Evolutionary conservation across 2,113 vertebrate species (phyloP).

Genomic region (Callaeas wilsoni): DNA sequence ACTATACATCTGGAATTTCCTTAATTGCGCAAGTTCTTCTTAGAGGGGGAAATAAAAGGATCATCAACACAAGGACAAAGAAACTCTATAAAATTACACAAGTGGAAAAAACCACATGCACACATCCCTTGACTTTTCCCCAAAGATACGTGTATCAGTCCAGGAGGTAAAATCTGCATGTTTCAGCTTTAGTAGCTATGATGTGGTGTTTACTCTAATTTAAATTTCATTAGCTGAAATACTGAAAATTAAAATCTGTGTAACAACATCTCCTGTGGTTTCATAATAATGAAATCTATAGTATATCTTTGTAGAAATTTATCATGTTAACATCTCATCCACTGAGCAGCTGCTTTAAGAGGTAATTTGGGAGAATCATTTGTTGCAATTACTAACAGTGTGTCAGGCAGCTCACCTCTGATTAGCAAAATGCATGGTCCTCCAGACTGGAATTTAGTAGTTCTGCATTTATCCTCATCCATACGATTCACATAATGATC

Average conservation of each 20-base stretch:
- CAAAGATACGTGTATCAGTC: not conserved
- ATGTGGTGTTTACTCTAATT: not conserved
- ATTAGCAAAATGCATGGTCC: not conserved
- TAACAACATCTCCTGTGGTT: not conserved
- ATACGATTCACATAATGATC: not conserved
- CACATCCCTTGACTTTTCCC: not conserved
- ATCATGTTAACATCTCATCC: not conserved
- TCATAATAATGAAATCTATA: not conserved
- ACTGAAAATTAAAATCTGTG: not conserved
- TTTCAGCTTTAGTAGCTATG: not conserved
- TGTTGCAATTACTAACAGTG: not conserved
- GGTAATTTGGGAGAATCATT: not conserved
- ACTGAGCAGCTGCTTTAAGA: not conserved
- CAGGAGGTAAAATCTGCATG: not conserved
- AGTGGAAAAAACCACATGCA: not conserved
- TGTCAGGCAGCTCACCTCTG: not conserved
- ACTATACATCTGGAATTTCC: not conserved
- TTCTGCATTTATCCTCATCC: not conserved
- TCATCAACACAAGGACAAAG: not conserved
- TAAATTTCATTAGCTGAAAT: not conserved
- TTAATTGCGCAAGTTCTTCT: not conserved
- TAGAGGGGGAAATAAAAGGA: accelerated
- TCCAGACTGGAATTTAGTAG: not conserved
- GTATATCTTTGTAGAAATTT: not conserved
- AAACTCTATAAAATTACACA: not conserved